These are phyloP conservation scores for Mionectes olivaceus DNA, from an alignment of 2,797 vertebrate species.

Conservation along the genomic window DNA sequence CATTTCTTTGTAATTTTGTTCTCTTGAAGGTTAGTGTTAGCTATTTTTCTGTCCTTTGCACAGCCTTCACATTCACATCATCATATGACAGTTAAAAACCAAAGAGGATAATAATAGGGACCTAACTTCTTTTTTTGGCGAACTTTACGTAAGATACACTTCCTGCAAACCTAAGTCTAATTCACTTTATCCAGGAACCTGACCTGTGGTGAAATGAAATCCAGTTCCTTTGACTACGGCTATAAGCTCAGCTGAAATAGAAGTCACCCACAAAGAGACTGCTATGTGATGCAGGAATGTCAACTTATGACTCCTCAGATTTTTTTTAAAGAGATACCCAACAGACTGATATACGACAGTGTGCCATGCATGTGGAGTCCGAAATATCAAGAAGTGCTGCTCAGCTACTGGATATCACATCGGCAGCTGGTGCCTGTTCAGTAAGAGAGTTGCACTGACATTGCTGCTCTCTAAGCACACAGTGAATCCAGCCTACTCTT, in stretches of 20 bases:
- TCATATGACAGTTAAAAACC: neutral
- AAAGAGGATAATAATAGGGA: neutral
- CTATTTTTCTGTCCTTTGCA: neutral
- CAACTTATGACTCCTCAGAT: neutral
- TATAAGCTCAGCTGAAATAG: neutral
- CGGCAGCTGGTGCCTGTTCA: fast-evolving
- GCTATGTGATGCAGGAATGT: neutral
- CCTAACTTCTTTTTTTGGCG: neutral
- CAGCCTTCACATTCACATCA: neutral
- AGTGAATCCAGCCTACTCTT: neutral
- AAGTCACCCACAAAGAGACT: neutral
- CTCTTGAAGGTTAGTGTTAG: neutral
- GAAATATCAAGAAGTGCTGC: fast-evolving
- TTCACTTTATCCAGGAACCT: neutral
- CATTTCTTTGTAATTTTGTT: neutral
- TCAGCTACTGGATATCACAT: neutral
- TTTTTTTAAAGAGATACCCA: neutral
- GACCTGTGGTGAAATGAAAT: neutral
- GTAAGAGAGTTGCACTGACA: too few species aligned
- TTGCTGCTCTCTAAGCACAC: neutral
- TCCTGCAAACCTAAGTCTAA: neutral
- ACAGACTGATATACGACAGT: neutral
- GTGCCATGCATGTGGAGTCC: too few species aligned
- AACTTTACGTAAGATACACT: neutral
- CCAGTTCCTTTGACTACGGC: neutral